Percentiles rank a stretch among this genome's conserved stretches.
Conservation (phyloP, 2,797 vertebrate species). For the Hoplostethus mediterraneus region DNA sequence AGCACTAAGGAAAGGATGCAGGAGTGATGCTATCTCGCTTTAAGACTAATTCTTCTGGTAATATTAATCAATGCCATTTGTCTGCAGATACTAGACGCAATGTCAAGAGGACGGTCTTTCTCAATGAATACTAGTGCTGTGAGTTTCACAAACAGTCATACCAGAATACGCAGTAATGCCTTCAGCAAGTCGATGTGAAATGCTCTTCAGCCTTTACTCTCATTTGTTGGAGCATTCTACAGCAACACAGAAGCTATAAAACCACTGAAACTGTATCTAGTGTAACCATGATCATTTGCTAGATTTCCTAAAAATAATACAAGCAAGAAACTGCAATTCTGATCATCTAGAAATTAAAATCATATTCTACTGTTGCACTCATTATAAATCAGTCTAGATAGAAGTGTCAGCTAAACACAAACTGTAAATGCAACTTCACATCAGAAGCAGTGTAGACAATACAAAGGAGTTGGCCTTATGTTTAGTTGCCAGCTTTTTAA, state of each 20-base stretch:
- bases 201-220: background rate
- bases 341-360: too few species aligned
- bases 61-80: conserved; percentile 32
- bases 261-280: background rate
- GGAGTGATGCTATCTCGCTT: conserved; percentile 25
- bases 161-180: conserved; percentile 2
- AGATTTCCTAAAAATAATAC: background rate
- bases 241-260: background rate
- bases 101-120: conserved; percentile 14
- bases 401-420: background rate
- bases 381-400: background rate
- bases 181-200: conserved; percentile 8
- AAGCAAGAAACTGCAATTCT: conserved; percentile 4
- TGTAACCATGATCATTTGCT: background rate
- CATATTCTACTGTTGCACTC: too few species aligned
- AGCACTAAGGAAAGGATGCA: conserved; percentile 29
- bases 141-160: conserved; percentile 23
- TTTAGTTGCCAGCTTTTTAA: background rate
- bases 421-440: background rate
- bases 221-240: background rate
- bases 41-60: conserved; percentile 12
- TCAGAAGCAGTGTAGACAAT: background rate
- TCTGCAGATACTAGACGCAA: conserved; percentile 18
- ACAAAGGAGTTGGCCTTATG: background rate
- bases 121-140: background rate